Evolutionary conservation across 2,888 invertebrate species (phyloP).

Genomic region (Callinectes sapidus): DNA sequence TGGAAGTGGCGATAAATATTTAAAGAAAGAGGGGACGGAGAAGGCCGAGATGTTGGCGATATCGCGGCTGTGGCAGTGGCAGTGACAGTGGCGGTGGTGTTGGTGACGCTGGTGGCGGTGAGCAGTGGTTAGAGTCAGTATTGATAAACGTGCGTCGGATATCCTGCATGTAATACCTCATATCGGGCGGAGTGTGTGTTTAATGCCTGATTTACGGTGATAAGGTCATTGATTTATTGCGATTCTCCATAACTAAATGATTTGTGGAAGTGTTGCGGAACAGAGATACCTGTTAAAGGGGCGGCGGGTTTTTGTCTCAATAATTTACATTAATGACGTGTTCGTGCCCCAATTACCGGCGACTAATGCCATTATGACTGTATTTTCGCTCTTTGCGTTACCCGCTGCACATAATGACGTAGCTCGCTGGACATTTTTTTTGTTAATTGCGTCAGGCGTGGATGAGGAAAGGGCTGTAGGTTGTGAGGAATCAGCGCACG

Average conservation of each 20-base stretch:
- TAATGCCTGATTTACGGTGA: slow-evolving; percentile 59
- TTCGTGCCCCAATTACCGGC: slow-evolving; percentile 2
- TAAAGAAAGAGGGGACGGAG: slow-evolving; percentile 18
- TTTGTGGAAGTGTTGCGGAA: slow-evolving; percentile 47
- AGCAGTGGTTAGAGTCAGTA: slow-evolving; percentile 4
- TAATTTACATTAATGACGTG: slow-evolving; percentile 45
- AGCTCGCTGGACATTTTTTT: not conserved
- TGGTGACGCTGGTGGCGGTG: slow-evolving; percentile 30
- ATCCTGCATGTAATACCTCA: slow-evolving; percentile 50
- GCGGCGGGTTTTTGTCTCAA: slow-evolving; percentile 8
- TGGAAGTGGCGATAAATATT: slow-evolving; percentile 17
- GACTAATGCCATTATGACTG: slow-evolving; percentile 35
- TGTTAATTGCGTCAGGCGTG: not conserved
- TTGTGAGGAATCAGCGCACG: not conserved
- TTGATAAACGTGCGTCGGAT: slow-evolving; percentile 43
- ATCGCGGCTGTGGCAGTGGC: not conserved
- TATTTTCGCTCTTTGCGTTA: slow-evolving; percentile 38
- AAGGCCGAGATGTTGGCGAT: slow-evolving; percentile 1
- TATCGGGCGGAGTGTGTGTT: slow-evolving; percentile 43
- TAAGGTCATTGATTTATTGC: slow-evolving; percentile 62
- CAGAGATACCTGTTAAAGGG: slow-evolving; percentile 34
- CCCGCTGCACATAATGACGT: not conserved
- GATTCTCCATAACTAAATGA: slow-evolving; percentile 58
- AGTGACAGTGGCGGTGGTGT: not conserved
- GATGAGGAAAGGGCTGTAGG: not conserved